Evolutionary conservation across 2,797 vertebrate genomes (phyloP).

Genomic region (Rhabdomys pumilio): DNA sequence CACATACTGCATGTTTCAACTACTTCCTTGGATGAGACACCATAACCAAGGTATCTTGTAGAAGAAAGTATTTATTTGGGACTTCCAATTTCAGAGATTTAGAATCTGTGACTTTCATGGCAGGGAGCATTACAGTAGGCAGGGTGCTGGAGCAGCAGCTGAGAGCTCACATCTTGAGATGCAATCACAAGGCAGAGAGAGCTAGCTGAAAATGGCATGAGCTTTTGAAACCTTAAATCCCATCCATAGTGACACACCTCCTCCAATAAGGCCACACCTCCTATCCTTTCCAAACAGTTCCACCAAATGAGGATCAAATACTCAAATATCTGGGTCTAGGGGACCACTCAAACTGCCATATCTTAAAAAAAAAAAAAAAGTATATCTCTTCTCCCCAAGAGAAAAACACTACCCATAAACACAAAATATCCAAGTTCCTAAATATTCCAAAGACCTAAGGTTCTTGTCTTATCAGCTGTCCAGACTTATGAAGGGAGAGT

Average conservation of each 20-base stretch:
- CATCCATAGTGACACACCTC: neutral
- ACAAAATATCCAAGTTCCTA: neutral
- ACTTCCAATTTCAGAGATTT: neutral
- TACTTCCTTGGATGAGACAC: neutral
- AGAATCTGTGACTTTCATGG: neutral
- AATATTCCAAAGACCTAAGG: neutral
- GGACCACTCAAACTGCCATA: neutral
- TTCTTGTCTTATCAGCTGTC: neutral
- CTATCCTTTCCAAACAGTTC: neutral
- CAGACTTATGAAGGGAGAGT: neutral
- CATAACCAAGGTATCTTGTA: neutral
- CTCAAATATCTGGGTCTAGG: neutral
- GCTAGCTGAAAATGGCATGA: neutral
- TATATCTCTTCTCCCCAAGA: neutral
- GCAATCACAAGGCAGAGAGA: neutral
- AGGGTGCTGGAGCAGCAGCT: too few species aligned
- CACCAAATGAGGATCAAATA: neutral
- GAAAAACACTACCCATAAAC: neutral
- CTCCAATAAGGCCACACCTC: neutral
- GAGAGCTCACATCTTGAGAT: neutral
- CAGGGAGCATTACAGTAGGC: neutral
- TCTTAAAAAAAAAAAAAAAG: neutral
- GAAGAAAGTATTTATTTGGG: neutral
- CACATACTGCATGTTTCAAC: neutral
- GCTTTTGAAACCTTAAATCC: neutral